phyloP scores from a whole-genome alignment of 2,888 invertebrate genomes.

The Limnephilus marmoratus region DNA sequence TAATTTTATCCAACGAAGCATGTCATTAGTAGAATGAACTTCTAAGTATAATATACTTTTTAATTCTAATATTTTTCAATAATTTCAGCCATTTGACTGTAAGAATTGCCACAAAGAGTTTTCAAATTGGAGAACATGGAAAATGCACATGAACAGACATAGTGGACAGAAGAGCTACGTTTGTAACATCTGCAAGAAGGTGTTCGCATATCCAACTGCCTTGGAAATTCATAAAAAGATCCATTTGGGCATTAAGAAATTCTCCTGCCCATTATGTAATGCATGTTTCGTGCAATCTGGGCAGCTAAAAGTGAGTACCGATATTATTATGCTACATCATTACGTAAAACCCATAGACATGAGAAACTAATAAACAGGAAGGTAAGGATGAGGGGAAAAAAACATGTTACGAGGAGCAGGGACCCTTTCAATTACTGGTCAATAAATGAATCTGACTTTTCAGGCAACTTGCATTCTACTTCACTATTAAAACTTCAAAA shows the following conservation, averaged over 20 bases:
- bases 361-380: too few relatives aligned
- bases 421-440: too few relatives aligned
- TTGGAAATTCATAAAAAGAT: slow-evolving; percentile 60
- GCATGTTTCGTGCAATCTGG: slow-evolving; percentile 55
- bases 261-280: slow-evolving; percentile 52
- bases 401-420: too few relatives aligned
- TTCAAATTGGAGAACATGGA: slow-evolving; percentile 59
- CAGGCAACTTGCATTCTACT: too few relatives aligned
- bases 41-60: not conserved
- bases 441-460: too few relatives aligned
- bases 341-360: too few relatives aligned
- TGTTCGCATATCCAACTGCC: slow-evolving; percentile 57
- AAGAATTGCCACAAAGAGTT: slow-evolving; percentile 61
- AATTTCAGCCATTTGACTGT: slow-evolving; percentile 61
- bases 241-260: slow-evolving; percentile 57
- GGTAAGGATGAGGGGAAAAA: too few relatives aligned
- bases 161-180: slow-evolving; percentile 58
- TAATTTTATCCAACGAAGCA: too few relatives aligned
- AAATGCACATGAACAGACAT: slow-evolving; percentile 63
- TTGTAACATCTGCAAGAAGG: slow-evolving; percentile 60
- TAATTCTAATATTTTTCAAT: not conserved
- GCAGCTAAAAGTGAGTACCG: slow-evolving; percentile 53
- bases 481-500: too few relatives aligned
- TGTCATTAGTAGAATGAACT: not conserved
- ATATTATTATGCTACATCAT: not conserved